A percentile compares a stretch with the other conserved stretches of the same genome.
phyloP scores from a whole-genome alignment of 2,888 invertebrate species.

The Drosophila hamatofila region DNA sequence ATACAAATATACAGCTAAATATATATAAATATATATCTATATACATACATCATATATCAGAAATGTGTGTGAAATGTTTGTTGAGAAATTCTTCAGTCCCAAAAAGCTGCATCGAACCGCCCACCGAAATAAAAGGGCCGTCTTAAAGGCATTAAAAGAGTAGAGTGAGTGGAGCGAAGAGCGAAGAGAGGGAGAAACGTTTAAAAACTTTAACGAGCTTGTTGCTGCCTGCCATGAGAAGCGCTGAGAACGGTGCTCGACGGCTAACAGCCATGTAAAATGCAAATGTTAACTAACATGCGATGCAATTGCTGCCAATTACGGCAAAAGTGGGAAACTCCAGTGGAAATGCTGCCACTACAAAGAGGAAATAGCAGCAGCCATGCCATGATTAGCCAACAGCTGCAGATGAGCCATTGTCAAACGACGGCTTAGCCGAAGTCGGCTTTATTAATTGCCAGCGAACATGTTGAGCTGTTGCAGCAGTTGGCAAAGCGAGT shows the following conservation, averaged over 20 bases:
- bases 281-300: constrained; percentile 50
- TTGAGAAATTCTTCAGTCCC: background rate
- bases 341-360: background rate
- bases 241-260: constrained; percentile 24
- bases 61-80: background rate
- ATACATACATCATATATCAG: background rate
- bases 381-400: constrained; percentile 11
- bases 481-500: background rate
- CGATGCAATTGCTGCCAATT: constrained; percentile 34
- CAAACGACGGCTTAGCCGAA: background rate
- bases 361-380: background rate
- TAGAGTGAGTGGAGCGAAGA: background rate
- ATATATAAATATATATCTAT: background rate
- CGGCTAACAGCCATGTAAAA: constrained; percentile 28
- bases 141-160: background rate
- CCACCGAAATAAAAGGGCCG: constrained; percentile 3
- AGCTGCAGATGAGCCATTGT: constrained; percentile 1
- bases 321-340: constrained; percentile 25
- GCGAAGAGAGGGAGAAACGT: background rate
- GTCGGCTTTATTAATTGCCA: constrained; percentile 11
- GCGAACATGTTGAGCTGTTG: constrained; percentile 10
- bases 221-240: constrained; percentile 21
- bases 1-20: background rate
- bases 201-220: constrained; percentile 11
- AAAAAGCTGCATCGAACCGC: constrained; percentile 15